phyloP scores from a whole-genome alignment of 2,888 invertebrate genomes.

The Resseliella maxima region DNA sequence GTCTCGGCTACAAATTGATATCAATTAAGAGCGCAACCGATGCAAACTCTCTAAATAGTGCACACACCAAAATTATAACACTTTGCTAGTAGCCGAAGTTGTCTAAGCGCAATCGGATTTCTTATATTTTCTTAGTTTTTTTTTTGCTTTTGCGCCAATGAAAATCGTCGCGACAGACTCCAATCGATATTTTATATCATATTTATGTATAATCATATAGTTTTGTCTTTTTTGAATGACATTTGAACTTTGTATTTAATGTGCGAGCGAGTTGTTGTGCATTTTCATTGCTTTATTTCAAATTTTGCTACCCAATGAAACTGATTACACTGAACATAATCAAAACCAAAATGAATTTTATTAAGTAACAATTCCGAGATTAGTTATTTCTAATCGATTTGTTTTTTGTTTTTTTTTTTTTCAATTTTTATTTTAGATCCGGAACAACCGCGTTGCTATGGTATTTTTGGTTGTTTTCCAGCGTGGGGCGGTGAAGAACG shows the following conservation, averaged over 20 bases:
- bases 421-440: slow-evolving; percentile 64
- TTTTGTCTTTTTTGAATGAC: not conserved
- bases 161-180: not conserved
- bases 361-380: too few species aligned
- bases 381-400: too few species aligned
- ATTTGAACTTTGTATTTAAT: not conserved
- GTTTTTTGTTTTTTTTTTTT: too few species aligned
- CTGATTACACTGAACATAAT: not conserved
- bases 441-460: slow-evolving; percentile 76
- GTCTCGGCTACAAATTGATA: slow-evolving; percentile 48
- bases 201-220: not conserved
- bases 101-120: not conserved
- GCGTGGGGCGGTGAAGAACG: slow-evolving; percentile 83
- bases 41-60: not conserved
- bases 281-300: not conserved
- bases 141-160: not conserved
- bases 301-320: not conserved
- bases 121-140: too few species aligned
- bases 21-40: slow-evolving; percentile 27
- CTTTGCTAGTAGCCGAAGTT: not conserved
- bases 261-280: too few species aligned
- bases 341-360: not conserved
- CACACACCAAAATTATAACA: slow-evolving; percentile 17
- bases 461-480: slow-evolving; percentile 84
- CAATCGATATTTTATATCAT: not conserved